These are phyloP conservation scores for Drosophila sucinea DNA, from an alignment of 1,140 invertebrate species.

Conservation along the genomic window DNA sequence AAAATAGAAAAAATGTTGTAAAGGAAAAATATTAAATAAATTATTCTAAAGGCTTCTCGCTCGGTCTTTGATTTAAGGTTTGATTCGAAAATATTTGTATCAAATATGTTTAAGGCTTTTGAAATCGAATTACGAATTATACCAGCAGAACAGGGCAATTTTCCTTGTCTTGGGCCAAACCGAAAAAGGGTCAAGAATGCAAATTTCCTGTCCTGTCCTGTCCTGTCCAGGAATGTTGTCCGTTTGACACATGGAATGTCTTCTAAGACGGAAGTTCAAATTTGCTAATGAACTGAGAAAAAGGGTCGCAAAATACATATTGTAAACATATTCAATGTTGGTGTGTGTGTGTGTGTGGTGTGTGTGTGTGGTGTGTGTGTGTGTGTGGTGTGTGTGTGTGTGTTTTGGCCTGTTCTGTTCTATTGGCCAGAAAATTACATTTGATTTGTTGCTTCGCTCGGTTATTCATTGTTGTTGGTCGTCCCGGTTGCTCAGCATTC, in stretches of 20 bases:
- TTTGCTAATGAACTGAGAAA: conserved; percentile 78
- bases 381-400: no score
- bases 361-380: no score
- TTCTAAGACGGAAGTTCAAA: conserved; percentile 70
- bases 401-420: conserved; percentile 23
- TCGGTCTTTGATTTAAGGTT: conserved; percentile 20
- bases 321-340: not conserved
- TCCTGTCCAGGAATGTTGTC: conserved; percentile 32
- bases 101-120: conserved; percentile 39
- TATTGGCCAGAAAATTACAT: conserved; percentile 80
- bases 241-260: conserved; percentile 33
- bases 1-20: not conserved
- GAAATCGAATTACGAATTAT: conserved; percentile 60
- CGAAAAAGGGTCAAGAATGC: conserved; percentile 49
- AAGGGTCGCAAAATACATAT: conserved; percentile 47
- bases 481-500: conserved; percentile 45
- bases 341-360: no score
- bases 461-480: conserved; percentile 18
- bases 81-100: not conserved
- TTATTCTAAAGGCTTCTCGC: not conserved
- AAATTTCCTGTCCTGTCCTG: conserved; percentile 51
- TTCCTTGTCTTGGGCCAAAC: conserved; percentile 18
- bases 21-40: not conserved
- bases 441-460: conserved; percentile 61
- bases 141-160: conserved; percentile 57